phyloP scores from a whole-genome alignment of 2,888 invertebrate species.

The Calliphora vomitoria region DNA sequence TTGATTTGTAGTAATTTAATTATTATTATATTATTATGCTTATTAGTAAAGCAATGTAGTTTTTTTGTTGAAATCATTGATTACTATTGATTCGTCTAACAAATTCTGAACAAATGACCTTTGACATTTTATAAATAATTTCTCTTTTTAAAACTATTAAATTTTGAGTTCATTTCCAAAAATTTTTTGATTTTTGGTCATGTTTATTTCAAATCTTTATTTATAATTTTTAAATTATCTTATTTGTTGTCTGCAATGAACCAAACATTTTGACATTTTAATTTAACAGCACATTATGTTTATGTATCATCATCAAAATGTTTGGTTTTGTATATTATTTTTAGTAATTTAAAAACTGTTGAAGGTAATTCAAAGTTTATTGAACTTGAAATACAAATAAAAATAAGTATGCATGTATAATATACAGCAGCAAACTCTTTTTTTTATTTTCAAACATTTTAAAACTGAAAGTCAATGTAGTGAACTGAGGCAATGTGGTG shows the following conservation, averaged over 20 bases:
- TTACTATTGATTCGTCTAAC: too few species aligned
- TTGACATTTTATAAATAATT: too few species aligned
- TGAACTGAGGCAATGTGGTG: slow-evolving; percentile 45
- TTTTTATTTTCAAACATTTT: background rate
- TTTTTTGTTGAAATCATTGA: too few species aligned
- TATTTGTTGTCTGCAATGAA: slow-evolving; percentile 31
- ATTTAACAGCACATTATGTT: slow-evolving; percentile 34
- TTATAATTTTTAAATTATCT: slow-evolving; percentile 2
- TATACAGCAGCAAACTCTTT: slow-evolving; percentile 16
- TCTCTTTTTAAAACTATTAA: too few species aligned
- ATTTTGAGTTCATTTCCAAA: background rate
- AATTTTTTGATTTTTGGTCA: background rate
- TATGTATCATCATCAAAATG: background rate
- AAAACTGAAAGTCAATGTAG: slow-evolving; percentile 62
- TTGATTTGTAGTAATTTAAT: too few species aligned
- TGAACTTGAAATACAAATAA: slow-evolving; percentile 60
- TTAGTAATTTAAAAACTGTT: slow-evolving; percentile 29
- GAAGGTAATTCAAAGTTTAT: slow-evolving; percentile 63
- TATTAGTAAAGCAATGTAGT: too few species aligned
- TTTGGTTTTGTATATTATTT: slow-evolving; percentile 12
- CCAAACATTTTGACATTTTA: slow-evolving; percentile 21
- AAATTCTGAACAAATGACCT: too few species aligned
- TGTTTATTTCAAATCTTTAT: background rate
- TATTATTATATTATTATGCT: too few species aligned
- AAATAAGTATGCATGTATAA: slow-evolving; percentile 35